Base-by-base conservation (phyloP, 2,888 invertebrate species). In the Tetrapedia diversipes region DNA sequence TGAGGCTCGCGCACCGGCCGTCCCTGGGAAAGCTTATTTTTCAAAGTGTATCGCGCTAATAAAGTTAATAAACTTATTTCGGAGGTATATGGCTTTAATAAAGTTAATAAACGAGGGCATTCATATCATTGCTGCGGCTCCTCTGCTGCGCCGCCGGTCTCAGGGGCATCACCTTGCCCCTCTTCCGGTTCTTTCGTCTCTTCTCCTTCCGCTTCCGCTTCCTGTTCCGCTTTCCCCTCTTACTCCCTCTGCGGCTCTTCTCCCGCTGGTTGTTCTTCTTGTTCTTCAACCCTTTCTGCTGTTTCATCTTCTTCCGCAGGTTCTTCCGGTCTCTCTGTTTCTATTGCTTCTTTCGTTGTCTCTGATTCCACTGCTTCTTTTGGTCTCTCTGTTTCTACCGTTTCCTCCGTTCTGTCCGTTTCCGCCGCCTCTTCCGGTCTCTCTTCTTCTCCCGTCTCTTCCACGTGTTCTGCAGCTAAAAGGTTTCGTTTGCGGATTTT, bases 51-150 rank as follows among this genome's bases (percentile, higher is more conserved):
- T 65, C 51, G 61, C 61, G 68, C 41, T 73, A 75, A 73, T 75
- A 75, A 75, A 75, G 74, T 74, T 73, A 60, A 74, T 73, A 65
- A 60, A 65, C 74, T 65, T 75, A 65, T 75, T 75, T 75, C 43
- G 64, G 65, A 41, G 43, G 47, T 75, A 73, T 75, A 75, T 75
- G 60, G 74, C 75, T 75, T 74, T 81, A 82, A 81, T 68, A 68
- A 54, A 83, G 77, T 80, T 80, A 83, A 77, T 70, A 77, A 71
- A 80, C 60, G 68, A 81, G 69, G 60, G 61, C 70, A 66, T 75
- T 77, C 70, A 71, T 73, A 80, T 82, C 84, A 80, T 83, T 69
- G 41, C 60, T 29, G 49, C 57, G 49, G 61, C 67, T n/a, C n/a
- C 73, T 19, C 22, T 32, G 49, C 27, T 59, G 64, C 60, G 34